A percentile compares a stretch with the other conserved stretches of the same genome.
Conservation (phyloP, 2,888 invertebrate genomes). For the Ennomos fuscantarius region DNA sequence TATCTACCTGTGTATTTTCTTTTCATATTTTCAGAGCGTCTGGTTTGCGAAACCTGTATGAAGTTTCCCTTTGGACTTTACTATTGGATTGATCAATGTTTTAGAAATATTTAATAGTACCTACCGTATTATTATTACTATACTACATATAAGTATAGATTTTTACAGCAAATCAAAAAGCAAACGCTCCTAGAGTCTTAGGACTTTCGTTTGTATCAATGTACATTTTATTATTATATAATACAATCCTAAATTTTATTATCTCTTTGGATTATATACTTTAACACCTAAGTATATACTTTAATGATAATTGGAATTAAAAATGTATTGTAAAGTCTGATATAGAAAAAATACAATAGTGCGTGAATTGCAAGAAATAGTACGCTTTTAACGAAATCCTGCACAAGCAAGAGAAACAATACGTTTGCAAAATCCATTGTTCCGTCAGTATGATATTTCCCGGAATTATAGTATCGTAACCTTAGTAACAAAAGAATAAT, state of each 20-base stretch:
- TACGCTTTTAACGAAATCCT: conserved; percentile 29
- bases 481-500: conserved; percentile 53
- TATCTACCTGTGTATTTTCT: too few species aligned
- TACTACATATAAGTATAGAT: too few species aligned
- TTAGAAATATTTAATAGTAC: not conserved
- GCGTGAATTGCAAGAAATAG: conserved; percentile 9
- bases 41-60: conserved; percentile 32
- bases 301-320: too few species aligned
- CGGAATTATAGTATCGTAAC: conserved; percentile 41
- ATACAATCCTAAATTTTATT: too few species aligned
- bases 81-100: conserved; percentile 13
- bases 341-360: not conserved
- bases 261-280: too few species aligned
- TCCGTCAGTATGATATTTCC: conserved; percentile 53
- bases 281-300: too few species aligned
- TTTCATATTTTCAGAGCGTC: conserved; percentile 49
- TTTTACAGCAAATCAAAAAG: too few species aligned
- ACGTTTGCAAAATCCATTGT: conserved; percentile 56
- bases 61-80: conserved; percentile 29
- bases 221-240: too few species aligned
- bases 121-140: too few species aligned
- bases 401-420: conserved; percentile 46
- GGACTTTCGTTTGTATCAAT: too few species aligned
- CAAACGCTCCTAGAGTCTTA: too few species aligned
- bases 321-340: too few species aligned